A percentile compares a stretch with the other conserved stretches of the same genome.
These are phyloP conservation scores for Lampris megalopsis DNA, from an alignment of 2,113 vertebrate species.

Conservation along the genomic window DNA sequence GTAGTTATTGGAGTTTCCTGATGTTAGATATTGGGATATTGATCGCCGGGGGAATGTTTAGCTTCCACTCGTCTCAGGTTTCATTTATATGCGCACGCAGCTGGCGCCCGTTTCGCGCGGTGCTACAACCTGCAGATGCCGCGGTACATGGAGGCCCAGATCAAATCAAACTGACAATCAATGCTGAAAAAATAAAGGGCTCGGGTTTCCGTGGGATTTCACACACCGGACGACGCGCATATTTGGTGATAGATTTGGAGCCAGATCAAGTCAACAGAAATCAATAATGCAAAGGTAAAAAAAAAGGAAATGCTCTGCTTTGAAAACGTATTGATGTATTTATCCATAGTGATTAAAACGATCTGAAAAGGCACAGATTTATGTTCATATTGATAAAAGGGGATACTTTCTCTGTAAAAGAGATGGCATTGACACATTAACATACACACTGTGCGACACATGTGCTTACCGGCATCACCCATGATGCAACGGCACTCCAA, in stretches of 20 bases:
- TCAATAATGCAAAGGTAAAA: slow-evolving; percentile 17
- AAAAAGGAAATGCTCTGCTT: too few relatives aligned
- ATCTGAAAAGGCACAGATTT: too few relatives aligned
- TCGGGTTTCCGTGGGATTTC: slow-evolving; percentile 67
- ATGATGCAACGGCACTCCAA: too few relatives aligned
- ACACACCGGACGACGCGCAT: slow-evolving; percentile 27
- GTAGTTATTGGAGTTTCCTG: slow-evolving; percentile 86
- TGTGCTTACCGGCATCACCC: too few relatives aligned
- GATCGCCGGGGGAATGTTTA: slow-evolving; percentile 81
- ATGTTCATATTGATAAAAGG: too few relatives aligned
- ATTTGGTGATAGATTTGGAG: slow-evolving; percentile 40
- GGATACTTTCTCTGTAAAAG: too few relatives aligned
- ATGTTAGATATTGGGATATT: slow-evolving; percentile 86
- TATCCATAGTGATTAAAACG: too few relatives aligned
- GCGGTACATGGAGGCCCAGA: slow-evolving; percentile 78
- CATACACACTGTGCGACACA: too few relatives aligned
- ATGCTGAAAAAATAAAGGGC: slow-evolving; percentile 61
- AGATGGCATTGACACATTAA: too few relatives aligned
- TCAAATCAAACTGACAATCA: slow-evolving; percentile 79
- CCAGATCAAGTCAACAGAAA: slow-evolving; percentile 45
- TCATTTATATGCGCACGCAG: slow-evolving; percentile 85
- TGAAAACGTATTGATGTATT: too few relatives aligned
- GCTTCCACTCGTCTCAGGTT: slow-evolving; percentile 84
- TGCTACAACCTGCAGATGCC: slow-evolving; percentile 78
- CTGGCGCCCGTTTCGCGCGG: slow-evolving; percentile 78